Base-by-base conservation (phyloP, 2,888 invertebrate genomes). In the Tenthredo mesomela region DNA sequence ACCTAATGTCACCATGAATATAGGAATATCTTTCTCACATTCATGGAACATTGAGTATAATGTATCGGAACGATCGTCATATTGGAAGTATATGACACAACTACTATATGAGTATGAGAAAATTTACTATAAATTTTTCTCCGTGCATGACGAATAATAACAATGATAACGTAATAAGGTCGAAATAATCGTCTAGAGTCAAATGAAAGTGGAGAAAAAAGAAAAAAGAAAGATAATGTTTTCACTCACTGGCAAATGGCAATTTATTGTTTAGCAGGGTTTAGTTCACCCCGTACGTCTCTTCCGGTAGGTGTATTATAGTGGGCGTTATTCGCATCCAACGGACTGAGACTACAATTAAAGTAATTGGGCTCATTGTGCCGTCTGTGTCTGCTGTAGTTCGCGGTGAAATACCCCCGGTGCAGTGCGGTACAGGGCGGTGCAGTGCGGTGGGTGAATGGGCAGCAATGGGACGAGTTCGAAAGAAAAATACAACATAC, bases 311-410 rank as follows among this genome's bases (percentile, higher is more conserved):
- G 67, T 67, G 33, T 18, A 18, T 89, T 88, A 89, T 88, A 89
- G 87, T 89, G 90, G 88, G 89, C 90, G 90, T 89, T 91, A 67
- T 91, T 91, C 89, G 89, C 89, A 89, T 90, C 89, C 89, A 90
- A 87, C 89, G 88, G 87, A 86, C 89, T 89, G 89, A 89, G 86
- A 82, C 90, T 89, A 88, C 90, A 91, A 91, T 91, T 91, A 91
- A 90, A 90, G 90, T 91, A 91, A 91, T 91, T 91, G 91, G 90
- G 88, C 91, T 91, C 88, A 91, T 91, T 91, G 91, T 91, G 90
- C 90, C 91, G 91, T 91, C 91, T 89, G 82, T 58, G 78, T 61
- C 78, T 61, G 58, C 61, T 61, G 40, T 54, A 54, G 54, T 80
- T 78, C 78, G 78, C 61, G 78, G 58, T 80, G 78, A 40, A 80